A percentile compares a stretch with the other conserved stretches of the same genome.
Conservation (phyloP, 2,888 invertebrate genomes). For the Trissolcus brochymenae region DNA sequence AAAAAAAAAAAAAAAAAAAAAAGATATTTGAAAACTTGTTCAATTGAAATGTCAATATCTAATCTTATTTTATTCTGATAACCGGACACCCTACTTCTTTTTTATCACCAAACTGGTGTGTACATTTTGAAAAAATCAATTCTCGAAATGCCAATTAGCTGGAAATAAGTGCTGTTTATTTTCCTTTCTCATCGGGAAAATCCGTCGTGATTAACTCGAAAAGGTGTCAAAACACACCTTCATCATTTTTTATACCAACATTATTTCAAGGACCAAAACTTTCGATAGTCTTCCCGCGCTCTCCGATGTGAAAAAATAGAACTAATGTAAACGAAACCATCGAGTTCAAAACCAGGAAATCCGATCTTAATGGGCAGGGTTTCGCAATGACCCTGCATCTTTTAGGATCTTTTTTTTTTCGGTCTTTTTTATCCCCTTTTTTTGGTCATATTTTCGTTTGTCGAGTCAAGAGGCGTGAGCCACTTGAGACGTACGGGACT, state of each 20-base stretch:
- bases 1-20: too few relatives aligned
- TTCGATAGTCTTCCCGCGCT: background rate
- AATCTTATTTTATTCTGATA: too few relatives aligned
- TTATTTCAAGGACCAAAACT: conserved; percentile 4
- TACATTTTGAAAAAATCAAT: conserved; percentile 1
- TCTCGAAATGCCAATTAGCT: conserved; percentile 8
- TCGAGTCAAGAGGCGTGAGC: conserved; percentile 44
- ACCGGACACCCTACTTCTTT: too few relatives aligned
- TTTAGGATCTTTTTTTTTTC: conserved; percentile 4
- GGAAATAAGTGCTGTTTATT: conserved; percentile 1
- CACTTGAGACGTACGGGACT: conserved; percentile 30
- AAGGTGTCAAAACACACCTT: conserved; percentile 39
- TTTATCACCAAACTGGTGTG: too few relatives aligned
- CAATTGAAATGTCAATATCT: too few relatives aligned
- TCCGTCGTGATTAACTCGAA: conserved; percentile 7
- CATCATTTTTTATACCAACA: conserved; percentile 6
- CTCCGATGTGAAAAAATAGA: background rate
- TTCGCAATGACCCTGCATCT: conserved; percentile 44
- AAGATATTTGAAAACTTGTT: too few relatives aligned
- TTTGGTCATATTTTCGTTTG: conserved; percentile 29
- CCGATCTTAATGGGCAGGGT: conserved; percentile 22
- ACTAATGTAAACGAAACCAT: background rate
- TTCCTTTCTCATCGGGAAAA: conserved; percentile 3
- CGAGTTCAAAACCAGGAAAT: conserved; percentile 8
- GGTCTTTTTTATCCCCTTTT: background rate